Percentiles rank a stretch among this genome's conserved stretches.
Conservation (phyloP, 1,140 invertebrate species). For the Drosophila murphyi region DNA sequence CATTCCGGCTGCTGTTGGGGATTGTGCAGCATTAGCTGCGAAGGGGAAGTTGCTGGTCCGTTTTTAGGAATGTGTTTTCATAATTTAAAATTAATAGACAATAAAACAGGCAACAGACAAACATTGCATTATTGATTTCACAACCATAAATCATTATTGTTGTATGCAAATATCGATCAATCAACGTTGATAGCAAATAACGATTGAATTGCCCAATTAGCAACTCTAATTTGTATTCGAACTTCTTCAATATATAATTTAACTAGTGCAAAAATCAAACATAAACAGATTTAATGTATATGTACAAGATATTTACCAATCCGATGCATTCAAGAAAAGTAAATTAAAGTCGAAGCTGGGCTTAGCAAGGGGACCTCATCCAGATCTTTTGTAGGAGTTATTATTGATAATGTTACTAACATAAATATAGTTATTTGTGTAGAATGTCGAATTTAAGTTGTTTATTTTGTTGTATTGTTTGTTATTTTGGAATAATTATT, state of each 20-base stretch:
- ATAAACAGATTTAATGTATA: neutral
- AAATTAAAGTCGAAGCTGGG: neutral
- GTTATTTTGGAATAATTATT: neutral
- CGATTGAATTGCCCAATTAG: neutral
- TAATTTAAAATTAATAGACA: neutral
- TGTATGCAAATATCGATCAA: neutral
- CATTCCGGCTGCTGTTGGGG: slow-evolving; percentile 32
- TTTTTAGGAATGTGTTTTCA: slow-evolving; percentile 9
- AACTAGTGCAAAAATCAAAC: neutral
- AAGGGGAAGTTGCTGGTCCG: neutral
- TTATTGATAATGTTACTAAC: too few species aligned
- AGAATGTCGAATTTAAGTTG: neutral
- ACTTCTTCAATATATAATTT: neutral
- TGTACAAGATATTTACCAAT: neutral
- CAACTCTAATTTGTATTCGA: neutral
- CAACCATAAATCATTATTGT: neutral
- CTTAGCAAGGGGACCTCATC: neutral
- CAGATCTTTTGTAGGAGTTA: too few species aligned
- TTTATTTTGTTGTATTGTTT: neutral
- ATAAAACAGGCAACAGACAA: neutral
- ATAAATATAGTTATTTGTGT: too few species aligned
- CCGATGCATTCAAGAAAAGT: neutral
- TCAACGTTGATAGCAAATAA: neutral
- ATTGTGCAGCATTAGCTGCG: slow-evolving; percentile 59
- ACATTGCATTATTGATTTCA: neutral